Base-by-base conservation (phyloP, 1,140 invertebrate species). In the Geopemphigus sp. region DNA sequence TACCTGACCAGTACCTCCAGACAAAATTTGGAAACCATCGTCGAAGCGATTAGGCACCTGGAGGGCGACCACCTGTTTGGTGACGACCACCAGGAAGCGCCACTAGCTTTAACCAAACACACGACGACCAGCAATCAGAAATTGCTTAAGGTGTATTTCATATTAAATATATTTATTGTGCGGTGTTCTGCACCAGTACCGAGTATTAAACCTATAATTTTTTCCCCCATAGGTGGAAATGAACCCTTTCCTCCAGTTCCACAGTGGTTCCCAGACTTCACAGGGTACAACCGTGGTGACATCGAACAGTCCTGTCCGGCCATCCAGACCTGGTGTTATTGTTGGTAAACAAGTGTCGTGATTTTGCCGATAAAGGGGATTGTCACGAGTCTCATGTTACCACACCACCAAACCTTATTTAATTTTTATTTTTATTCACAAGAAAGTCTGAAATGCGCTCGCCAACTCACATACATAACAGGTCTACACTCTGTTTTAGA, bases 1-100 rank as follows among this genome's bases (percentile, higher is more conserved):
- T 93, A 92, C 83, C 85, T 92, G 68, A 90, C 92, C 24, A 94
- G 91, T 83, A 93, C 93, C 45, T 95, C 94, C 64, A 90, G 95
- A 56, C 94, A 97, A 84, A 98, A 98, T 85, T 87, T 99, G 81
- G 95, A 98, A 85, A 98, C 97, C 1, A 98, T 99, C 81, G 95
- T 98, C 12, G 96, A 99, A 85, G 97, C 97, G 32, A 98, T 98
- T 83, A 90, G 96, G 54, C 96, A 97, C 84, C 87, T 99, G 80
- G 97, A 99, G 85, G 96, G 97, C 19, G 84, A 84, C 76, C 82
- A 82, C 59, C 80, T 84, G 47, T 84, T 84, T 78, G 81, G 81
- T 54, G 66, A 66, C 45, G 63, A 68, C 72, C 61, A 83, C 6
- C 89, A 89, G 83, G 92, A 94, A 81, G 90, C 89, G 5, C 93